Evolutionary conservation across 2,113 vertebrate genomes (phyloP), one percentile per base, ranked within the genome.

Genomic region (Colossoma macropomum): DNA sequence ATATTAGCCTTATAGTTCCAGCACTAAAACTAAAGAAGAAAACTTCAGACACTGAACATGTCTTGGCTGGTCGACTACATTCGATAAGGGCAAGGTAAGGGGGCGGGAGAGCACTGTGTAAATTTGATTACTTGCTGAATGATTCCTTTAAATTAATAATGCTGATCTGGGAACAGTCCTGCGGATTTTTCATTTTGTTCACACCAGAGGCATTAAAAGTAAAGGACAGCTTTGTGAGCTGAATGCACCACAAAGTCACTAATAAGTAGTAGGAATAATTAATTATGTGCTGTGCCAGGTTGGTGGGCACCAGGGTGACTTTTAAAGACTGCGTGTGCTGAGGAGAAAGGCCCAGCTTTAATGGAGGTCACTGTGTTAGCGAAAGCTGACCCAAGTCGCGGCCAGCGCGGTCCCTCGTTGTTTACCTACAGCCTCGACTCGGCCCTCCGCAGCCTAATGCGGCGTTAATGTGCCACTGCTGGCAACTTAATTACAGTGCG

Each of bases 401-500:
- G 80, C 76, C 73, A 63, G 79, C 60, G 13, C 2, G 23, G 56
- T 34, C 84, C 77, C 82, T 71, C 63, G 81, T 84, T 72, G 85
- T 86, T 86, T 84, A 79, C 87, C 82, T 86, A 80, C 41, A 48
- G 84, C 72, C 54, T 77, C 30, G 68, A 34, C 83, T 80, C 76
- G 32, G 45, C 84, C 68, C 82, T 69, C 70, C 74, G 68, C 52
- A 71, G 87, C 81, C 79, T 88, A 88, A 88, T 88, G 82, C 79
- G 77, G 72, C 85, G 75, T 73, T 86, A 86, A 88, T 84, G 75
- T 19, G 38, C 70, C 34, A 60, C 87, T 73, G 81, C 81, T 84
- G 86, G 78, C 86, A 87, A 71, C 71, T 87, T 89, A 89, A 89
- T 88, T 89, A 88, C 85, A 86, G 66, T 45, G 84, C 60, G 2